These are phyloP conservation scores for Eptatretus atami DNA, from an alignment of 2,797 vertebrate genomes.

Conservation along the genomic window DNA sequence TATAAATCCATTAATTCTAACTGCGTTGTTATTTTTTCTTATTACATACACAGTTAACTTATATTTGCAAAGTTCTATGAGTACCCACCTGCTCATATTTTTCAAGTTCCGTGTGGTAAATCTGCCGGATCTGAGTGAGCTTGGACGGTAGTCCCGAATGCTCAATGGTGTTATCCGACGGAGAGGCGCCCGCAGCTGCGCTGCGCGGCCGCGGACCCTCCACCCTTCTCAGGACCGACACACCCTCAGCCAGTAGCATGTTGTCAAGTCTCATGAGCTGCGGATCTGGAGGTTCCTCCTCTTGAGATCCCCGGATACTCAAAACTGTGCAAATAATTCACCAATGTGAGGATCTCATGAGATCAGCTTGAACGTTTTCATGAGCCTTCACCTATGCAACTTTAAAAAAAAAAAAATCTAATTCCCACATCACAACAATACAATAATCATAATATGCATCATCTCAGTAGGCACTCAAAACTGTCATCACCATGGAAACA, in stretches of 20 bases:
- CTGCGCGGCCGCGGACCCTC: conserved; percentile 38
- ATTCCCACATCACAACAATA: too few species aligned
- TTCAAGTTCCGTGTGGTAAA: conserved; percentile 77
- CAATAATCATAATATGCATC: too few species aligned
- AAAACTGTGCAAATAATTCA: conserved; percentile 19
- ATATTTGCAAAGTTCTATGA: background rate
- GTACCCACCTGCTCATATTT: conserved; percentile 54
- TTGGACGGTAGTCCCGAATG: conserved; percentile 83
- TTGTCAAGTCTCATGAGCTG: conserved; percentile 67
- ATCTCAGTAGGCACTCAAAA: too few species aligned
- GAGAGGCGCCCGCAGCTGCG: conserved; percentile 30
- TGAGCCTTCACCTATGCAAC: too few species aligned
- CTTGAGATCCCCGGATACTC: conserved; percentile 46
- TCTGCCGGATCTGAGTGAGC: conserved; percentile 63
- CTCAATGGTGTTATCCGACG: conserved; percentile 56
- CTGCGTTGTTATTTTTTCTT: too few species aligned
- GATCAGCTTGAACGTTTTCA: too few species aligned
- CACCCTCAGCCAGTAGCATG: conserved; percentile 65
- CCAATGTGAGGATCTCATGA: too few species aligned
- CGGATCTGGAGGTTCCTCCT: conserved; percentile 55
- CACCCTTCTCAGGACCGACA: conserved; percentile 56
- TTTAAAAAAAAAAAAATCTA: too few species aligned
- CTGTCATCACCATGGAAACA: too few species aligned
- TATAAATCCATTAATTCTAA: too few species aligned
- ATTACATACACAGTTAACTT: background rate